Evolutionary conservation across 2,113 vertebrate genomes (phyloP).

Genomic region (Tichodroma muraria): DNA sequence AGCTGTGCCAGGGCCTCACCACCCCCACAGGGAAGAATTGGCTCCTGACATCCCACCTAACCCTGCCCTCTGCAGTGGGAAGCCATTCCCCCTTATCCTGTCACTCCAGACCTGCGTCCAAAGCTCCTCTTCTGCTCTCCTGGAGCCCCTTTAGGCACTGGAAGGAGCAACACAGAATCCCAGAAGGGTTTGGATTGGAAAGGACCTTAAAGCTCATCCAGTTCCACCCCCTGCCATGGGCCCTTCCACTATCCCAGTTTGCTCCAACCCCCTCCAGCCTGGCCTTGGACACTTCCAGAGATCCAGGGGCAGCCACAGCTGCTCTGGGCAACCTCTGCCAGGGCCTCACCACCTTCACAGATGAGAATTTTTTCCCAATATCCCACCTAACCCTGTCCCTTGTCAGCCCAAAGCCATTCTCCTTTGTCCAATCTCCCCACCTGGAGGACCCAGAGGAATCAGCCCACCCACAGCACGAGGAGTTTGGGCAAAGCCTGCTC

Average conservation of each 20-base stretch:
- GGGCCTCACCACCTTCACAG: accelerated
- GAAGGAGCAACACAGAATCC: background rate
- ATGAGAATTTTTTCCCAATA: background rate
- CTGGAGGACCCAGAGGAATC: background rate
- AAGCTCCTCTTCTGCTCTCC: background rate
- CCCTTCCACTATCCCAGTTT: accelerated
- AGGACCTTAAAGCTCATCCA: background rate
- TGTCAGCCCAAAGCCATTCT: background rate
- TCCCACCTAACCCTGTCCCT: background rate
- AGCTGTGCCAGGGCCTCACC: background rate
- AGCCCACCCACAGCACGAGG: accelerated
- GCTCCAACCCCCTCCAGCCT: background rate
- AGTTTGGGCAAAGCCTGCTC: background rate
- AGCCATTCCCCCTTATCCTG: background rate
- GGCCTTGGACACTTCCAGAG: background rate
- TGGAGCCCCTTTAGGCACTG: background rate
- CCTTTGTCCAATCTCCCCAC: background rate
- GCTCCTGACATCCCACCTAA: accelerated
- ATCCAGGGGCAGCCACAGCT: background rate
- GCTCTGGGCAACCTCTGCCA: background rate
- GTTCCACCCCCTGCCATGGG: accelerated
- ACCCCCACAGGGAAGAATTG: no score
- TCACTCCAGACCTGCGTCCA: background rate
- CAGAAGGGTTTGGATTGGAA: background rate
- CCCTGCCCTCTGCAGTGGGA: background rate